A percentile compares a stretch with the other conserved stretches of the same genome.
Evolutionary conservation across 2,797 vertebrate genomes (phyloP).

Genomic region (Emys orbicularis): DNA sequence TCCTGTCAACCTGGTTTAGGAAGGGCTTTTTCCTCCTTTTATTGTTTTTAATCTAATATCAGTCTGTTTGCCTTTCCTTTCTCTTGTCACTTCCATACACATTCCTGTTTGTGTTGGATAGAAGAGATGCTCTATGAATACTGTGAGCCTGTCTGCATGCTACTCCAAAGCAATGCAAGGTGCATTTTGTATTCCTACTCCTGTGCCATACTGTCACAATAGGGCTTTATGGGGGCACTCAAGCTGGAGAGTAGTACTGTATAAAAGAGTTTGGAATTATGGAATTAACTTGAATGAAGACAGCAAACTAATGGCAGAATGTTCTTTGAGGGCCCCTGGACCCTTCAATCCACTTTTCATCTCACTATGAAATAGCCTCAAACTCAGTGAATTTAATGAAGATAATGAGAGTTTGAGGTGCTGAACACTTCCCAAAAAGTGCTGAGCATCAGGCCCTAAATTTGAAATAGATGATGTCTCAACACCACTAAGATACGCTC

Average conservation of each 20-base stretch:
- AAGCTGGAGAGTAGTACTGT: neutral
- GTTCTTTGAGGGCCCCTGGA: neutral
- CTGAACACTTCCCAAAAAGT: neutral
- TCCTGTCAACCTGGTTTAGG: neutral
- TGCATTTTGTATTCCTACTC: neutral
- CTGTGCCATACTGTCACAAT: neutral
- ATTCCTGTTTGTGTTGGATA: neutral
- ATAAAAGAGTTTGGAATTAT: neutral
- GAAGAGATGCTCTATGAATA: neutral
- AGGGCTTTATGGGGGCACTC: neutral
- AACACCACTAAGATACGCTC: no score
- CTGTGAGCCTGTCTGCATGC: neutral
- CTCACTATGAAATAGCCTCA: neutral
- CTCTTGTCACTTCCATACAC: neutral
- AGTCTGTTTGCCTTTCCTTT: neutral
- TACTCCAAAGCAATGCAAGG: neutral
- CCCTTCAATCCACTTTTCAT: neutral
- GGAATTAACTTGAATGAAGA: neutral
- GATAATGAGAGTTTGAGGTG: neutral
- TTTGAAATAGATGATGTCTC: neutral
- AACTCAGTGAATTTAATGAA: neutral
- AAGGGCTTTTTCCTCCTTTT: neutral
- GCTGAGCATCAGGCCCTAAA: neutral
- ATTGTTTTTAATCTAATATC: neutral
- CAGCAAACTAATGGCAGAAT: neutral